These are phyloP conservation scores for Nasonia vitripennis DNA, from an alignment of 1,140 invertebrate species.

Conservation along the genomic window DNA sequence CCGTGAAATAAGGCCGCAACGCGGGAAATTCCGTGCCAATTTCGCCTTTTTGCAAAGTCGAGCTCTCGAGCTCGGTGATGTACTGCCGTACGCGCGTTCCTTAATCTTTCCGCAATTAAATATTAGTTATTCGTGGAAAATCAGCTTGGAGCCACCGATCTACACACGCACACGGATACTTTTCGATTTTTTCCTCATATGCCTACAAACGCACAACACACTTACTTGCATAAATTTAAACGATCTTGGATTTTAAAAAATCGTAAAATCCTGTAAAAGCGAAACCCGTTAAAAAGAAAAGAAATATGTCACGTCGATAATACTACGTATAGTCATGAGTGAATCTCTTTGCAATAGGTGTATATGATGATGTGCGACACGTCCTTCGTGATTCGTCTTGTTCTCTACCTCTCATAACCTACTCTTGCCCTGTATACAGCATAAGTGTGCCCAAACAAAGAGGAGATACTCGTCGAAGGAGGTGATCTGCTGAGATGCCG, in stretches of 20 bases:
- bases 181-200: not conserved
- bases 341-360: not conserved
- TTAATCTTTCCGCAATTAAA: slow-evolving; percentile 50
- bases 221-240: not conserved
- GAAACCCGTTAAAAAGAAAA: not conserved
- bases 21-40: slow-evolving; percentile 47
- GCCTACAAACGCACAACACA: not conserved
- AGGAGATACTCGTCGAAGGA: not conserved
- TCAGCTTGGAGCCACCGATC: not conserved
- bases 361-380: not conserved
- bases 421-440: not conserved
- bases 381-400: not conserved
- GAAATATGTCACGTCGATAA: not conserved
- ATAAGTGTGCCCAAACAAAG: not conserved
- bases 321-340: not conserved
- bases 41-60: slow-evolving; percentile 34
- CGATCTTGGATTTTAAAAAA: not conserved
- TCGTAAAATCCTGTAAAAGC: not conserved
- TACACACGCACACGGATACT: not conserved
- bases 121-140: slow-evolving; percentile 51
- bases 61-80: slow-evolving; percentile 11
- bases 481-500: not conserved
- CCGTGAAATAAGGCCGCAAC: slow-evolving; percentile 49
- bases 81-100: slow-evolving; percentile 35
- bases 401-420: not conserved